phyloP scores from a whole-genome alignment of 2,888 invertebrate species.

The Buathra laborator region DNA sequence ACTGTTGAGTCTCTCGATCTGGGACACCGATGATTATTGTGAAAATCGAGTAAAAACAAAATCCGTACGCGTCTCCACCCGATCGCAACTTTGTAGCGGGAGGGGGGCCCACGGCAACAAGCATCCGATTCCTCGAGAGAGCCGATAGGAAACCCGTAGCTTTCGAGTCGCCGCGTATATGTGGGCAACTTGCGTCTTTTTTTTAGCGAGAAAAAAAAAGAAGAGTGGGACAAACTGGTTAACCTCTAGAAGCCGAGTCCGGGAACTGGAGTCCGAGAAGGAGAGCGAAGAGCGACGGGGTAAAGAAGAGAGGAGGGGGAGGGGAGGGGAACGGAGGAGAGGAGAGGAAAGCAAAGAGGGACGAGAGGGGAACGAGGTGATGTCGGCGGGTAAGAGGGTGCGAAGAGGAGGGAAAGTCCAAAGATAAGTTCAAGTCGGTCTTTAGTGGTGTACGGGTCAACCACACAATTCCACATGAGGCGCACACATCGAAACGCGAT shows the following conservation, averaged over 20 bases:
- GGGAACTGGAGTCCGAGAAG: constrained; percentile 56
- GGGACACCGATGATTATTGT: constrained; percentile 43
- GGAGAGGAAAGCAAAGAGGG: constrained; percentile 71
- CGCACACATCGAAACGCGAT: constrained; percentile 2
- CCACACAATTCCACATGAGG: constrained; percentile 8
- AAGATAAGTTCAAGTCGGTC: constrained; percentile 83
- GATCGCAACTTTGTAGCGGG: background rate
- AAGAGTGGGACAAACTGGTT: constrained; percentile 85
- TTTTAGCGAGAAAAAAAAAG: constrained; percentile 78
- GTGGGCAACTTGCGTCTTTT: constrained; percentile 38
- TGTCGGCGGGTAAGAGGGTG: constrained; percentile 50
- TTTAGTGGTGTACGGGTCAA: constrained; percentile 75
- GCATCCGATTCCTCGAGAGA: constrained; percentile 26
- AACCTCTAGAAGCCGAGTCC: constrained; percentile 80
- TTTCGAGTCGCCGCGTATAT: constrained; percentile 41
- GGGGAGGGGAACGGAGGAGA: constrained; percentile 68
- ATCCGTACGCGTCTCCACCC: background rate
- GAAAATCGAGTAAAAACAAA: constrained; percentile 41
- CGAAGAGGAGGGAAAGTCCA: constrained; percentile 83
- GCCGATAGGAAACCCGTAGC: constrained; percentile 35
- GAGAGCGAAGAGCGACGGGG: constrained; percentile 61
- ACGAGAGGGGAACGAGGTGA: constrained; percentile 63
- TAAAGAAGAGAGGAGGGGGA: constrained; percentile 69
- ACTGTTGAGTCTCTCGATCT: constrained; percentile 40
- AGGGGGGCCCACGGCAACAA: constrained; percentile 8